A percentile compares a stretch with the other conserved stretches of the same genome.
Conservation (phyloP, 2,113 vertebrate genomes). For the human region DNA sequence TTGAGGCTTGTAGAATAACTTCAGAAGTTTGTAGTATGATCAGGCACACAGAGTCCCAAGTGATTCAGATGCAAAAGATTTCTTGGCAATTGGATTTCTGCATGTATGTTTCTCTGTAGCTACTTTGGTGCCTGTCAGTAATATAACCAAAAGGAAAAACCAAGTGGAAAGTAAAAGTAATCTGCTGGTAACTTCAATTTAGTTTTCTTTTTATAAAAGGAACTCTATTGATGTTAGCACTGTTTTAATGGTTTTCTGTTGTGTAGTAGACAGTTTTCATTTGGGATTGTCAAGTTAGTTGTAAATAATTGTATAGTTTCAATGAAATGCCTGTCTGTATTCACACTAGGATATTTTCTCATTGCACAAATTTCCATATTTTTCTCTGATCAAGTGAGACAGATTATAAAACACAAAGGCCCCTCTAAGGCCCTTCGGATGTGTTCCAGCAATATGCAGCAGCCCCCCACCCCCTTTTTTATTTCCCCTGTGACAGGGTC, state of each 20-base stretch:
- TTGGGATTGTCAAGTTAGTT: neutral
- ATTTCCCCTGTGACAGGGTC: too few relatives aligned
- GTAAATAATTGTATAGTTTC: constrained; percentile 2
- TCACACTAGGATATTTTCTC: neutral
- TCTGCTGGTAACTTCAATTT: constrained; percentile 18
- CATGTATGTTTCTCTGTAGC: neutral
- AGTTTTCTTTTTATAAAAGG: constrained; percentile 44
- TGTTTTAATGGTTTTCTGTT: constrained; percentile 35
- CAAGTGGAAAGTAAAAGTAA: constrained; percentile 19
- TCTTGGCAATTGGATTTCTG: neutral
- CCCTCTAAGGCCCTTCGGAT: neutral
- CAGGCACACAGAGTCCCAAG: neutral
- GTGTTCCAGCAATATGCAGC: neutral
- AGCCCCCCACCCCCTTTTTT: too few relatives aligned
- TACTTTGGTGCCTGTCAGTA: neutral
- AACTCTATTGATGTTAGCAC: constrained; percentile 25
- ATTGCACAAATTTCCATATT: neutral
- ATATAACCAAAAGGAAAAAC: neutral
- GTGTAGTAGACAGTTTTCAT: neutral
- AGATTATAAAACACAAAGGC: neutral
- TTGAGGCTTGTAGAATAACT: constrained; percentile 1
- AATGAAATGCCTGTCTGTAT: neutral
- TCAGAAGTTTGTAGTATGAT: neutral
- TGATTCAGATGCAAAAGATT: neutral
- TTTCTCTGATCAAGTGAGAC: neutral